These are phyloP conservation scores for Rhodeus uyekii DNA, from an alignment of 2,797 vertebrate species.

Conservation along the genomic window DNA sequence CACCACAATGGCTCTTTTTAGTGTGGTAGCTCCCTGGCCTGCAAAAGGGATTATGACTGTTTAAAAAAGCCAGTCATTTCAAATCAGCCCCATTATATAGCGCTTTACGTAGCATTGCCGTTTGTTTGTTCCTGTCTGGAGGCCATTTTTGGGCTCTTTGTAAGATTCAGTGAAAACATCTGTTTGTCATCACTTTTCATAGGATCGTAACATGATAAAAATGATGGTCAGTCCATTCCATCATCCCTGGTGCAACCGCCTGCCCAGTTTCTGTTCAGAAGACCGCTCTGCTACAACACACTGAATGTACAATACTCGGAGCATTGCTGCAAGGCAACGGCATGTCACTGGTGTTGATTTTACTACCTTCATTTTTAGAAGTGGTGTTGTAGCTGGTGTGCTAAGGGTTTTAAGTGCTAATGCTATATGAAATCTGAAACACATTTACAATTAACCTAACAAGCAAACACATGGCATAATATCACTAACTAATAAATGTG, in stretches of 20 bases:
- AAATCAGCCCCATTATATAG: conserved; percentile 61
- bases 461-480: not conserved
- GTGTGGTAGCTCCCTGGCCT: conserved; percentile 50
- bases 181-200: conserved; percentile 55
- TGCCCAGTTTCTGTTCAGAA: not conserved
- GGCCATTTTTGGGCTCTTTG: conserved; percentile 56
- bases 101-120: conserved; percentile 50
- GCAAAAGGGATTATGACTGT: conserved; percentile 61
- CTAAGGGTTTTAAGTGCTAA: not conserved
- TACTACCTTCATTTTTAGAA: not conserved
- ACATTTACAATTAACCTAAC: not conserved
- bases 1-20: conserved; percentile 57
- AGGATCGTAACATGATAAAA: conserved; percentile 56
- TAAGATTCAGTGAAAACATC: conserved; percentile 52
- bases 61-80: conserved; percentile 61
- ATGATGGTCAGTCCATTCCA: conserved; percentile 33
- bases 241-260: conserved; percentile 16
- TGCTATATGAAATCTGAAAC: not conserved
- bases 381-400: not conserved
- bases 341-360: not conserved
- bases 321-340: not conserved
- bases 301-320: not conserved
- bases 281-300: not conserved
- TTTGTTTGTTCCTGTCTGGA: conserved; percentile 59
- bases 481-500: not conserved